Conservation (phyloP, 2,113 vertebrate genomes). For the Eclectus roratus region DNA sequence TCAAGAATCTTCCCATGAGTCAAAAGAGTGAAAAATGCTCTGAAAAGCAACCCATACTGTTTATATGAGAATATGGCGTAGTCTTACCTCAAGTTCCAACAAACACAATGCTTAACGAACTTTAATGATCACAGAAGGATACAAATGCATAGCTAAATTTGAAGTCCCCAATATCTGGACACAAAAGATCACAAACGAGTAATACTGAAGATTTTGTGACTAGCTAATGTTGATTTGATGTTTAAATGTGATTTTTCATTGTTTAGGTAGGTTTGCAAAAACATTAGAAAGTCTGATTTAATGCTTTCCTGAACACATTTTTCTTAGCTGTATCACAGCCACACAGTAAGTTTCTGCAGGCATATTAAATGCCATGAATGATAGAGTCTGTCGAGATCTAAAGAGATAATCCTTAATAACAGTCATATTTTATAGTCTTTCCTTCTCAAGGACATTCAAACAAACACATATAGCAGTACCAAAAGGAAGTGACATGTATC, state of each 20-base stretch:
- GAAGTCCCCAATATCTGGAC: neutral
- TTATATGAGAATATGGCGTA: neutral
- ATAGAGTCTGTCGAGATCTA: neutral
- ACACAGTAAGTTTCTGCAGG: neutral
- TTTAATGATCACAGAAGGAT: neutral
- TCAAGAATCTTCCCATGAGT: neutral
- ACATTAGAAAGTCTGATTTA: conserved; percentile 26
- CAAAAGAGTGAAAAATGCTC: neutral
- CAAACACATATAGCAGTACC: neutral
- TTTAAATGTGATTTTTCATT: conserved; percentile 43
- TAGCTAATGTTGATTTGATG: conserved; percentile 19
- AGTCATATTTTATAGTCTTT: conserved; percentile 26
- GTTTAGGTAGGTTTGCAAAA: conserved; percentile 25
- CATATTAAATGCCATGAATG: conserved; percentile 21
- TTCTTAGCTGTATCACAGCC: conserved; percentile 27
- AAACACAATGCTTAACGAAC: neutral
- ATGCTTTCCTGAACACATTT: conserved; percentile 5
- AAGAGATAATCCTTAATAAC: conserved; percentile 46
- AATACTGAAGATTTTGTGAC: neutral
- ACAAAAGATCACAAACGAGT: neutral
- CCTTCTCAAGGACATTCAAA: conserved; percentile 43
- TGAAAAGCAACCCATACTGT: neutral
- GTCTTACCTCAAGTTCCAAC: neutral
- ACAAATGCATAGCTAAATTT: neutral
- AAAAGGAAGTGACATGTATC: neutral